Conservation (phyloP, 2,797 vertebrate genomes). For the Sebastiscus tertius region DNA sequence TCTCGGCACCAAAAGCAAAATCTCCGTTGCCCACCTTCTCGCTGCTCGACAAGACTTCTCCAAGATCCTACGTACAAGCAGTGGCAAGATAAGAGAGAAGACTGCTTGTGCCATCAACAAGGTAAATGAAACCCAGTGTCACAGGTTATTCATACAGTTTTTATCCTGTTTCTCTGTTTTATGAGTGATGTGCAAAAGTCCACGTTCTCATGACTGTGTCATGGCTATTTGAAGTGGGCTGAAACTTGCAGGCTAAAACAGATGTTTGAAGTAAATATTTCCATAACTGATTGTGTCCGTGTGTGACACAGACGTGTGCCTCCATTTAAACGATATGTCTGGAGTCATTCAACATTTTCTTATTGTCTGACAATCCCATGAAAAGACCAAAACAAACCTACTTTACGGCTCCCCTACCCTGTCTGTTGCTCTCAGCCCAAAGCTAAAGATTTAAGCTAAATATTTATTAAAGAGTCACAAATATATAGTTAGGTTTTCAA, state of each 20-base stretch:
- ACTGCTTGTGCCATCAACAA: constrained; percentile 97
- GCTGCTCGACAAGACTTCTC: constrained; percentile 95
- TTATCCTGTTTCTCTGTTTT: background rate
- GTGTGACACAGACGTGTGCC: background rate
- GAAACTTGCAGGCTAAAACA: too few relatives aligned
- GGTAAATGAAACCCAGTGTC: constrained; percentile 74
- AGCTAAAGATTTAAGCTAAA: too few relatives aligned
- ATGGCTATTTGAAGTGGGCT: background rate
- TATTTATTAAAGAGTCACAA: too few relatives aligned
- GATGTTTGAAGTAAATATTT: background rate
- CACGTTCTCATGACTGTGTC: background rate
- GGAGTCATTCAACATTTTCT: background rate
- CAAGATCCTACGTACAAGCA: constrained; percentile 95
- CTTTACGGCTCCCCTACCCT: too few relatives aligned
- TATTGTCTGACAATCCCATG: background rate
- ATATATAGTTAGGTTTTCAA: background rate
- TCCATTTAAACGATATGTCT: background rate
- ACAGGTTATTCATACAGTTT: background rate
- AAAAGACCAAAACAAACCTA: too few relatives aligned
- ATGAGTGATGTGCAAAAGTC: background rate
- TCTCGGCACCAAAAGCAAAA: constrained; percentile 84
- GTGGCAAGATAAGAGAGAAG: constrained; percentile 92
- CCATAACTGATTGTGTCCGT: background rate
- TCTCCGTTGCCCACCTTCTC: constrained; percentile 91
- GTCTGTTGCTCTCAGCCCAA: background rate